These are phyloP conservation scores for Astreopora myriophthalma DNA, from an alignment of 64 coral and sea anemone genomes.

Conservation along the genomic window DNA sequence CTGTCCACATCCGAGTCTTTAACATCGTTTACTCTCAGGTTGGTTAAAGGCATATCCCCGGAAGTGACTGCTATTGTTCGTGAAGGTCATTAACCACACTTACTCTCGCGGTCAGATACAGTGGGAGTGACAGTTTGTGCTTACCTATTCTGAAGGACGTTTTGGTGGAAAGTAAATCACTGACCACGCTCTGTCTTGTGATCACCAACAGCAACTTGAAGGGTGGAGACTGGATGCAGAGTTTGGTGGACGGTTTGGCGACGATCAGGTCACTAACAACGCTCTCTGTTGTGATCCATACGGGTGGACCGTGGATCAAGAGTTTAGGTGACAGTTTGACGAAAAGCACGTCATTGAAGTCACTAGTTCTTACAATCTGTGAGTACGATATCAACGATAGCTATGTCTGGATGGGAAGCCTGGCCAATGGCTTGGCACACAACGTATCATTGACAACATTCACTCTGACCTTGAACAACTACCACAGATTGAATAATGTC, in stretches of 20 bases:
- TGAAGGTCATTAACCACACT: too few species aligned
- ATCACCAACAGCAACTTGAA: too few species aligned
- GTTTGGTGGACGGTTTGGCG: neutral
- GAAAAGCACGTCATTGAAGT: neutral
- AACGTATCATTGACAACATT: too few species aligned
- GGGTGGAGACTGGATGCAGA: neutral
- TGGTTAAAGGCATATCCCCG: too few species aligned
- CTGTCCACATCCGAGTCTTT: too few species aligned
- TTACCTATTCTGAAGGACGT: too few species aligned
- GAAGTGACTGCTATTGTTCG: neutral
- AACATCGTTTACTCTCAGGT: too few species aligned
- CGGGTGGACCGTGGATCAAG: neutral
- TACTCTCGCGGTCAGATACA: neutral
- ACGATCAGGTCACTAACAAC: neutral
- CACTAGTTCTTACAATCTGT: neutral
- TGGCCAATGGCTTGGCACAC: too few species aligned
- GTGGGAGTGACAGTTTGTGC: neutral
- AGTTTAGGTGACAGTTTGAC: neutral
- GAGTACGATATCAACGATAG: neutral
- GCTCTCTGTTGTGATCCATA: neutral
- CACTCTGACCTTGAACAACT: too few species aligned
- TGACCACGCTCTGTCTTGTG: neutral
- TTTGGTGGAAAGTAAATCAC: neutral
- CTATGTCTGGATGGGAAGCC: too few species aligned
- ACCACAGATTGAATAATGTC: too few species aligned